These are phyloP conservation scores for Myotis findleyi DNA, from an alignment of 2,797 vertebrate genomes.

Conservation along the genomic window DNA sequence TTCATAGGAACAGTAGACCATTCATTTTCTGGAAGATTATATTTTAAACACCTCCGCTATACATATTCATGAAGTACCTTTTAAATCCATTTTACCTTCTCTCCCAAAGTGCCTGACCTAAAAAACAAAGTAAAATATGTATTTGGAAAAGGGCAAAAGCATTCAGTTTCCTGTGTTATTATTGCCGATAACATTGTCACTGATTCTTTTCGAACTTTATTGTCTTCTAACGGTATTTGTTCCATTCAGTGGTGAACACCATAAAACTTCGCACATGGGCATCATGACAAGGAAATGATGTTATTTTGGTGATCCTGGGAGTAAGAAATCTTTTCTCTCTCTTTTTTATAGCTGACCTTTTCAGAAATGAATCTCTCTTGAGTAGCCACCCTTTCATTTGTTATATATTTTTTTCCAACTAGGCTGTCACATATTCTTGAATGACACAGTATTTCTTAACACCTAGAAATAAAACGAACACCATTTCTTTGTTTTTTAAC, in stretches of 20 bases:
- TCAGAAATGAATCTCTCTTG: slow-evolving; percentile 71
- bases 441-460: slow-evolving; percentile 59
- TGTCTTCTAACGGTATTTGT: slow-evolving; percentile 64
- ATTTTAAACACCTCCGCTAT: slow-evolving; percentile 49
- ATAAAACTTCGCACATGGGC: slow-evolving; percentile 67
- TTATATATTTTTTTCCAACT: slow-evolving; percentile 68
- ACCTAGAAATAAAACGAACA: slow-evolving; percentile 29
- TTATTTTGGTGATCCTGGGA: slow-evolving; percentile 73
- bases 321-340: slow-evolving; percentile 64
- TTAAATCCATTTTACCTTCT: neutral
- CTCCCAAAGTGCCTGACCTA: slow-evolving; percentile 12
- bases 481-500: slow-evolving; percentile 12
- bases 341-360: slow-evolving; percentile 80
- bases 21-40: slow-evolving; percentile 59
- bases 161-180: slow-evolving; percentile 55
- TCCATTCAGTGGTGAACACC: slow-evolving; percentile 65
- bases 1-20: neutral
- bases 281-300: slow-evolving; percentile 69
- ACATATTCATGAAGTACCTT: slow-evolving; percentile 13
- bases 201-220: slow-evolving; percentile 63
- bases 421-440: slow-evolving; percentile 38
- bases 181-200: slow-evolving; percentile 24
- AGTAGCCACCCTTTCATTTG: slow-evolving; percentile 67
- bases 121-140: slow-evolving; percentile 68
- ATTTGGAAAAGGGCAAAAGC: slow-evolving; percentile 53